Base-by-base conservation (phyloP, 2,797 vertebrate genomes). In the Rhabdophis nuchalis region DNA sequence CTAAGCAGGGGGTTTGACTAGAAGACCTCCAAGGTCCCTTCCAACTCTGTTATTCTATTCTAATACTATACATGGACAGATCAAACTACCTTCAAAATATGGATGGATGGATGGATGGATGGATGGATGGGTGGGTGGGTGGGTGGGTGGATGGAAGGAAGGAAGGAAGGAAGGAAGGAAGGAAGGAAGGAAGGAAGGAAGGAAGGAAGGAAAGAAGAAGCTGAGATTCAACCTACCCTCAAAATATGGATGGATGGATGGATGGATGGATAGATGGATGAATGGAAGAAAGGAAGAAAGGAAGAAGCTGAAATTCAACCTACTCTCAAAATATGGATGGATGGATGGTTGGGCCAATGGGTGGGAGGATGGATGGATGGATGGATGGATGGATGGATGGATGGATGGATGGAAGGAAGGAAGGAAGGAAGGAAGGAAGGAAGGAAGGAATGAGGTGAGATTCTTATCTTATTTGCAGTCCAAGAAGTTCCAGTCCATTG, bases 71-170 rank as follows among this genome's bases (percentile, higher is more conserved):
- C 9, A 60, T 60, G 58, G 25, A 60, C 58, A 60, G 58, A 25
- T 60, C 58, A 27, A 60, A 9, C 25, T 60, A 60, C 58, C 25
- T 60, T 60, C 58, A 60, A 27, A 60, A 60, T 27, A 27, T 60
- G 57, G 8, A 58, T 58, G 20, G 1, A 56, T 23, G 7, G 20
- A 23, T 58, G n/a, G n/a, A n/a, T n/a, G n/a, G n/a, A n/a, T n/a
- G n/a, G n/a, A n/a, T n/a, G 23, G 57, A 58, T 23, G 57, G 7
- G 25, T 9, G 23, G 57, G 25, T 9, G 57, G 23, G 9, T 0
- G 20, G 23, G 25, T 9, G 57, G 23, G 9, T 0, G 20, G 23
- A 58, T 0, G 57, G 20, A 58, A 1, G 72, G 11, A 4, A 11
- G 18, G 41, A 20, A 41, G 32, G 36, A 16, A 36, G 68, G 32